Percentiles rank a stretch among this genome's conserved stretches.
Evolutionary conservation across 1,140 invertebrate species (phyloP).

Genomic region (Listronotus oregonensis): DNA sequence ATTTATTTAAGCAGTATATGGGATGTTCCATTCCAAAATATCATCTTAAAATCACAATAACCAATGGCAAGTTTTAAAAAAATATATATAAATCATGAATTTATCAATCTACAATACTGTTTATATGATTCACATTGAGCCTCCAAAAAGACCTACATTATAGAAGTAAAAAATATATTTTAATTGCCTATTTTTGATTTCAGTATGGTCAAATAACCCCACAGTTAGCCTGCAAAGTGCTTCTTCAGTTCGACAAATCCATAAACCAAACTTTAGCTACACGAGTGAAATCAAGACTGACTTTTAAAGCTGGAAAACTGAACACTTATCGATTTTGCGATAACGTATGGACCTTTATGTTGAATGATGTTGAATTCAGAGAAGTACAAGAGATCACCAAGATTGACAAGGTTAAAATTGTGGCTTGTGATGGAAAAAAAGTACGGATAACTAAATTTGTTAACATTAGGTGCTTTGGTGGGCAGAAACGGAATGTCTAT

Average conservation of each 20-base stretch:
- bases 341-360: slow-evolving; percentile 99
- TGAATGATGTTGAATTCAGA: slow-evolving; percentile 97
- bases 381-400: slow-evolving; percentile 94
- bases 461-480: not conserved
- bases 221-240: slow-evolving; percentile 86
- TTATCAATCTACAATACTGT: too few species aligned
- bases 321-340: slow-evolving; percentile 99
- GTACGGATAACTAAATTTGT: slow-evolving; percentile 60
- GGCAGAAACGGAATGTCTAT: not conserved
- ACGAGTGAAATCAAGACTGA: slow-evolving; percentile 88
- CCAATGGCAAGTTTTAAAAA: too few species aligned
- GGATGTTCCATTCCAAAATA: too few species aligned
- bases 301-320: slow-evolving; percentile 95
- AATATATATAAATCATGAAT: too few species aligned
- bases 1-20: too few species aligned
- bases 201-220: slow-evolving; percentile 96
- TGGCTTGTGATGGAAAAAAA: slow-evolving; percentile 97
- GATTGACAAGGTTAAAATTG: slow-evolving; percentile 98
- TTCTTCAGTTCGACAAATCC: slow-evolving; percentile 95
- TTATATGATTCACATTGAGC: too few species aligned
- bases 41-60: too few species aligned
- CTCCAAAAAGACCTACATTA: too few species aligned
- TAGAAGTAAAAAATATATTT: not conserved
- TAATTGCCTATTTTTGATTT: slow-evolving; percentile 56
- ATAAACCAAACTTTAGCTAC: slow-evolving; percentile 94